Conservation (phyloP, 1,140 invertebrate genomes). For the Solen grandis region DNA sequence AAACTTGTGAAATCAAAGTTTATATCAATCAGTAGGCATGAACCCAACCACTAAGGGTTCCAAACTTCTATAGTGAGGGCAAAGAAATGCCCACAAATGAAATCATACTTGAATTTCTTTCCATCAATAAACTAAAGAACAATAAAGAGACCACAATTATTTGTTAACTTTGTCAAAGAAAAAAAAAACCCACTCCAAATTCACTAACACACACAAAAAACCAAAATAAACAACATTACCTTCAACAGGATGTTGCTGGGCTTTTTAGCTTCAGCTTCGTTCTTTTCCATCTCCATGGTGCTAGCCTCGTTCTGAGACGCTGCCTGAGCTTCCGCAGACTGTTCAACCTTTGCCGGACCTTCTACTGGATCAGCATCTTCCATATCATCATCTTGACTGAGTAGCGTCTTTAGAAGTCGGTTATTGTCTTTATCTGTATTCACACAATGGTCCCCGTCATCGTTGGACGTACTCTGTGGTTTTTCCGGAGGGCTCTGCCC, state of each 20-base stretch:
- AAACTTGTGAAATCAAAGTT: no score
- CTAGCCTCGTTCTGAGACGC: slow-evolving; percentile 28
- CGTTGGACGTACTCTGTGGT: slow-evolving; percentile 81
- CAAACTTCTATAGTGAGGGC: no score
- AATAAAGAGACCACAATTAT: no score
- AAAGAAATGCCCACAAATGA: no score
- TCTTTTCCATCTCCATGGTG: slow-evolving; percentile 77
- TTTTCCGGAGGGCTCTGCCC: slow-evolving; percentile 78
- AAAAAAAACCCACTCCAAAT: no score
- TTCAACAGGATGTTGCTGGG: slow-evolving; percentile 87
- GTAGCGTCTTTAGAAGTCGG: slow-evolving; percentile 88
- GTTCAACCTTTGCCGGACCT: slow-evolving; percentile 51
- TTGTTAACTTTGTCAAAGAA: no score
- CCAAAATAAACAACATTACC: slow-evolving; percentile 81
- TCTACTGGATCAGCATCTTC: slow-evolving; percentile 55
- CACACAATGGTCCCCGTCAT: slow-evolving; percentile 76
- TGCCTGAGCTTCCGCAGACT: not conserved
- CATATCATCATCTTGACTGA: slow-evolving; percentile 90
- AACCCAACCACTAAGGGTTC: no score
- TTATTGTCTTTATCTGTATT: slow-evolving; percentile 78
- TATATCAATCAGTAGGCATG: no score
- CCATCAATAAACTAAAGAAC: no score
- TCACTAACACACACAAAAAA: no score
- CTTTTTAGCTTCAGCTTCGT: slow-evolving; percentile 78
- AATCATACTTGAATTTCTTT: no score